Base-by-base conservation (phyloP, 2,113 vertebrate species). In the Onychostoma macrolepis region DNA sequence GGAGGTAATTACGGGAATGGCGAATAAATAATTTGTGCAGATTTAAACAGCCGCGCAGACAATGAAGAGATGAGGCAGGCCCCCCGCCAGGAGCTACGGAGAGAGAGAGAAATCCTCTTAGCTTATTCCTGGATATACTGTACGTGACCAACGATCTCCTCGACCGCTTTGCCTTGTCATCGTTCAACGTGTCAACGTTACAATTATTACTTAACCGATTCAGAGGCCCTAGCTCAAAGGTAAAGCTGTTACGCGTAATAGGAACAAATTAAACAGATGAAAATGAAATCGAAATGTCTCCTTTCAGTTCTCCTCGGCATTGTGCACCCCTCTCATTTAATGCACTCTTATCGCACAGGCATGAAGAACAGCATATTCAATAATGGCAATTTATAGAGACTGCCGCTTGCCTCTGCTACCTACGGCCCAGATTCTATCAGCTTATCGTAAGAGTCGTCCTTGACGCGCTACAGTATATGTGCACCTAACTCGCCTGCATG, bases 311-410 rank as follows among this genome's bases (percentile, higher is more conserved):
- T 56, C 79, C 61, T 58, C 19, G 28, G 80, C 58, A 83, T 61
- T 83, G 87, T 79, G 63, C 87, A 45, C 72, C 33, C 79, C 45
- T 75, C 80, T 72, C n/a, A 53, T 86, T 83, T 88, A 88, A 86
- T 83, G 75, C 50, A 12, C 80, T 43, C 85, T 88, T 88, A 88
- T 88, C 87, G 36, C 79, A 30, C 30, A 11, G 53, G 87, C 80
- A 77, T 78, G 65, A 88, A 82, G 80, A 79, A 83, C 26, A 63
- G 80, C 85, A 50, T 83, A 83, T 88, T 88, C 85, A 88, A 86
- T 88, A 88, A 88, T 79, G 85, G 26, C 87, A 83, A 83, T 88
- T 86, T 88, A 83, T 81, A 86, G 74, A 83, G 63, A 38, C 87
- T 41, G 41, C 74, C 38, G 15, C 61, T 83, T 83, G 87, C 84